Base-by-base conservation (phyloP, 2,888 invertebrate species). In the Axea sp. region DNA sequence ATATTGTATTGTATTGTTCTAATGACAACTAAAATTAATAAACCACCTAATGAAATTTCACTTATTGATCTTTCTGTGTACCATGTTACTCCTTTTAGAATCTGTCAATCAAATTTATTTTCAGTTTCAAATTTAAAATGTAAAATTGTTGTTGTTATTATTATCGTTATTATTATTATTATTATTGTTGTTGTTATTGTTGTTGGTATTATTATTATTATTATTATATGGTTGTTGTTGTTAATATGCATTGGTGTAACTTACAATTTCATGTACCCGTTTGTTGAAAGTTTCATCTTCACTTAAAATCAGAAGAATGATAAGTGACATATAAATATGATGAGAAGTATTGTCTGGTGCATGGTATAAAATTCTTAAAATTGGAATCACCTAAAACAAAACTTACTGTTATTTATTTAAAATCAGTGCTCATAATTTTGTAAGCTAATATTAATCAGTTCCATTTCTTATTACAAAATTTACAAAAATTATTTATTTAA, bases 241-340 rank as follows among this genome's bases (percentile, higher is more conserved):
- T n/a, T n/a, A n/a, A n/a, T n/a, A n/a, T n/a, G n/a, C n/a, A n/a
- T n/a, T n/a, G n/a, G n/a, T n/a, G n/a, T n/a, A n/a, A 91, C 95
- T 93, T 88, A 98, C 98, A 86, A 96, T 95, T 86, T 95, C 93
- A 87, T 99, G 99, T 26, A 99, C 93, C 75, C 93, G 93, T 86
- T 95, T 96, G 88, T 98, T 99, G 82, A 99, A 97, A 0, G 93
- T 90, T 78, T 98, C 97, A 86, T 99, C 99, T 88, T 99, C 99
- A 28, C 97, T 98, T 2, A 99, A 89, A 80, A 99, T 98, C 1
- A 99, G 90, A 17, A 99, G 89, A 22, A 99, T 96, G 75, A 99
- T 99, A 1, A 99, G 91, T 0, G 98, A 97, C 97, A 99, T 98
- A 89, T 99, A 99, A 78, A 99, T 98, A 87, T 99, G 99, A 88